Base-by-base conservation (phyloP, 2,797 vertebrate genomes). In the Oryzias dopingdopingensis region DNA sequence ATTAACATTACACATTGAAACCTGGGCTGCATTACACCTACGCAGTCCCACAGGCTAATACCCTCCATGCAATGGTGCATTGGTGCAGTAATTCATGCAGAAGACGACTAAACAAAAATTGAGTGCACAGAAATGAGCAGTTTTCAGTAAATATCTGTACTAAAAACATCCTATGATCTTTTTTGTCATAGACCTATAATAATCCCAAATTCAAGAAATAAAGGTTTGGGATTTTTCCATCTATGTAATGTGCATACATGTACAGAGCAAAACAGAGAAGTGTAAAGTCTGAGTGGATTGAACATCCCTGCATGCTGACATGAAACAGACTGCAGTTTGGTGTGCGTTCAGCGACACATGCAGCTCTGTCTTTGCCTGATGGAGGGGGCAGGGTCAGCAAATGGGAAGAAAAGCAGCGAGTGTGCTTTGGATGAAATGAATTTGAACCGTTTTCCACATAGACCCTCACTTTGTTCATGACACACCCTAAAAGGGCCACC, bases 401-500 rank as follows among this genome's bases (percentile, higher is more conserved):
- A 58, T 8, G 54, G 55, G 43, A 5, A 53, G 66, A 73, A 56
- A 53, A 67, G 43, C 62, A 15, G 55, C 61, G 32, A 50, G 42
- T 48, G 72, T 83, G 72, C 86, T 62, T 42, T n/a, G 44, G 32
- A n/a, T 6, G 62, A 62, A 77, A 77, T 66, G 72, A 68, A 45
- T 54, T 60, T 65, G 37, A 72, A 67, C 56, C 55, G 43, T 12
- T 71, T 71, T 85, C 73, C 70, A 64, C 43, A 67, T 79, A 77
- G 61, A 62, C 32, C 57, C 63, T 70, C 51, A 51, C 70, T 79
- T 68, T 86, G 74, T 74, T 55, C 53, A 20, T 37, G 61, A 73
- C 67, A 63, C 68, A 65, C 77, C 72, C 68, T 74, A 56, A 24
- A 59, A 56, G 6, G 62, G 74, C 76, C 61, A 82, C 32, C 79